Conservation (phyloP, 1,140 invertebrate genomes). For the Diabrotica virgifera region DNA sequence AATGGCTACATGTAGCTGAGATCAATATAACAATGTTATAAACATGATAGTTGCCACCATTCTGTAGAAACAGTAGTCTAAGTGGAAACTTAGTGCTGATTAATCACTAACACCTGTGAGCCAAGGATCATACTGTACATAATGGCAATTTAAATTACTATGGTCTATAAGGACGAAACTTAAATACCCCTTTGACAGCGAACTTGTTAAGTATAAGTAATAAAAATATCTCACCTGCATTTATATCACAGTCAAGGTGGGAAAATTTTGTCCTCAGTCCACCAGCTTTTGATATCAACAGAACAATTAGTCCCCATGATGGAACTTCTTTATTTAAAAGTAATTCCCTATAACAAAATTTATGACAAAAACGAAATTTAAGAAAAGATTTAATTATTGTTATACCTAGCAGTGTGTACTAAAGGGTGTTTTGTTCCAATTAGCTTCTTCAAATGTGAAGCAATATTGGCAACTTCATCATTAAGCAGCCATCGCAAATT, state of each 20-base stretch:
- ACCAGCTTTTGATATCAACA: constrained; percentile 86
- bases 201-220: too few relatives aligned
- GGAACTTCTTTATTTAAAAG: constrained; percentile 32
- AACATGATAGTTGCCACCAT: too few relatives aligned
- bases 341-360: constrained; percentile 33
- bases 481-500: constrained; percentile 87
- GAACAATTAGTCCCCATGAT: constrained; percentile 84
- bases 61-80: too few relatives aligned
- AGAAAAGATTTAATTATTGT: neutral
- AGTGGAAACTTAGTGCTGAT: too few relatives aligned
- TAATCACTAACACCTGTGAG: too few relatives aligned
- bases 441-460: constrained; percentile 83
- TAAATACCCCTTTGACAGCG: too few relatives aligned
- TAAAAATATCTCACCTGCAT: constrained; percentile 54
- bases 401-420: constrained; percentile 81
- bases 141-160: too few relatives aligned
- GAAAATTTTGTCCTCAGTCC: constrained; percentile 72
- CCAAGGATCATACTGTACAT: too few relatives aligned
- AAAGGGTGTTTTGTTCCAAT: constrained; percentile 92
- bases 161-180: too few relatives aligned
- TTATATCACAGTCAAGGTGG: constrained; percentile 76
- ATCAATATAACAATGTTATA: too few relatives aligned
- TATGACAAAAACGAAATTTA: neutral
- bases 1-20: too few relatives aligned
- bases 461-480: constrained; percentile 92